Evolutionary conservation across 2,113 vertebrate genomes (phyloP).

Genomic region (Coryphaenoides rupestris): DNA sequence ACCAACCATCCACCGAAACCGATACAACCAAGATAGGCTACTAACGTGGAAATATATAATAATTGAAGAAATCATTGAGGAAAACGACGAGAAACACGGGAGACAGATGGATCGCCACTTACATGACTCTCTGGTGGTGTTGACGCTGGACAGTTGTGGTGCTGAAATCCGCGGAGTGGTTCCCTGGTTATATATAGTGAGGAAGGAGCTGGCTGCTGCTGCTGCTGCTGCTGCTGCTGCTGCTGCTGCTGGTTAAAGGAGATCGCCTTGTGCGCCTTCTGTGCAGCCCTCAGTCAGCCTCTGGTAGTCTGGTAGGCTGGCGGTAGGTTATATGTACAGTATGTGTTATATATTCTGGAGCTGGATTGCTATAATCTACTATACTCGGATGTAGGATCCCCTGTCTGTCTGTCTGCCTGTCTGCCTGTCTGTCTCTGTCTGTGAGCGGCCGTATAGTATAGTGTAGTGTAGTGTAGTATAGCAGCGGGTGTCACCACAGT

Average conservation of each 20-base stretch:
- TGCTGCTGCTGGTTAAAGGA: slow-evolving; percentile 55
- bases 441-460: no score
- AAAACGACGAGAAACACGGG: neutral
- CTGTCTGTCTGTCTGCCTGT: no score
- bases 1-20: no score
- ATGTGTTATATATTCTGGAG: no score
- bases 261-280: slow-evolving; percentile 51
- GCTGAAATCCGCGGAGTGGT: no score
- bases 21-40: no score
- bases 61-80: neutral
- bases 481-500: slow-evolving; percentile 24
- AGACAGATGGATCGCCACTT: slow-evolving; percentile 29
- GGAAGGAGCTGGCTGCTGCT: slow-evolving; percentile 48
- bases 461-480: no score
- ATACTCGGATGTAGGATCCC: neutral
- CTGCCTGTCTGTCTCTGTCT: neutral
- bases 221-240: slow-evolving; percentile 51
- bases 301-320: slow-evolving; percentile 48
- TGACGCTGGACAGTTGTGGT: no score
- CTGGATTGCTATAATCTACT: no score
- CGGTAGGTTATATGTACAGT: no score
- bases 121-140: slow-evolving; percentile 53
- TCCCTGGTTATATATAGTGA: no score
- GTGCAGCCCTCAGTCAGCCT: slow-evolving; percentile 60
- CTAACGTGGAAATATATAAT: neutral